These are phyloP conservation scores for Colistium nudipinnis DNA, from an alignment of 2,113 vertebrate species.

Conservation along the genomic window DNA sequence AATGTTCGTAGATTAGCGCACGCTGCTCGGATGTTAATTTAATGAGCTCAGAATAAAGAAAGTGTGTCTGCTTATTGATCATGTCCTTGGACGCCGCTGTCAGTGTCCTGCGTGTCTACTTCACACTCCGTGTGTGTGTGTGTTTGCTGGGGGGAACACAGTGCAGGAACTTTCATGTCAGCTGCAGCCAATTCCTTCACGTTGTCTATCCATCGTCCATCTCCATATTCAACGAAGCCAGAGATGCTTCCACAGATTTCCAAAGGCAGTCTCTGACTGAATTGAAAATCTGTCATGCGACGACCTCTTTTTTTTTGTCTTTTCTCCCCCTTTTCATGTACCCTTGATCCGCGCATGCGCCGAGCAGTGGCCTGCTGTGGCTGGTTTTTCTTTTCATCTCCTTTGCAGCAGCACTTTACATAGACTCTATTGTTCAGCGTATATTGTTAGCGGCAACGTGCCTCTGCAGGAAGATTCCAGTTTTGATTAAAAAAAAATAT, in stretches of 20 bases:
- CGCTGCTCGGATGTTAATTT: not conserved
- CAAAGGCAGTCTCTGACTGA: slow-evolving; percentile 41
- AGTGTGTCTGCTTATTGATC: not conserved
- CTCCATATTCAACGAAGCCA: slow-evolving; percentile 12
- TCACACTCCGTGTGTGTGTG: not conserved
- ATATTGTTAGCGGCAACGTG: not conserved
- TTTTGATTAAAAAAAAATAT: slow-evolving; percentile 19
- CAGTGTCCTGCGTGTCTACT: not conserved
- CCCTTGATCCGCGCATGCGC: slow-evolving; percentile 68
- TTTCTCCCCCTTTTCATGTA: not conserved
- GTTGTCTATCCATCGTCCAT: not conserved
- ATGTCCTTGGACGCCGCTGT: not conserved
- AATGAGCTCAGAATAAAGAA: slow-evolving; percentile 8
- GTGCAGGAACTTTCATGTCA: slow-evolving; percentile 36
- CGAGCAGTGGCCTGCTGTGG: not conserved
- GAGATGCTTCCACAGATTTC: slow-evolving; percentile 58
- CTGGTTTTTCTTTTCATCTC: slow-evolving; percentile 29
- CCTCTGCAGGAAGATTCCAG: not conserved
- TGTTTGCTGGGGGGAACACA: not conserved
- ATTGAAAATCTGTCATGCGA: slow-evolving; percentile 70
- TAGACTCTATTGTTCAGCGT: slow-evolving; percentile 4
- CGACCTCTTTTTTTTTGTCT: slow-evolving; percentile 42
- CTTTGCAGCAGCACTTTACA: slow-evolving; percentile 28
- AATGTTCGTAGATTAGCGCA: slow-evolving; percentile 3
- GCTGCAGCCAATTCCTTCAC: not conserved